Evolutionary conservation across 2,113 vertebrate genomes (phyloP).

Genomic region (Probosciger aterrimus): DNA sequence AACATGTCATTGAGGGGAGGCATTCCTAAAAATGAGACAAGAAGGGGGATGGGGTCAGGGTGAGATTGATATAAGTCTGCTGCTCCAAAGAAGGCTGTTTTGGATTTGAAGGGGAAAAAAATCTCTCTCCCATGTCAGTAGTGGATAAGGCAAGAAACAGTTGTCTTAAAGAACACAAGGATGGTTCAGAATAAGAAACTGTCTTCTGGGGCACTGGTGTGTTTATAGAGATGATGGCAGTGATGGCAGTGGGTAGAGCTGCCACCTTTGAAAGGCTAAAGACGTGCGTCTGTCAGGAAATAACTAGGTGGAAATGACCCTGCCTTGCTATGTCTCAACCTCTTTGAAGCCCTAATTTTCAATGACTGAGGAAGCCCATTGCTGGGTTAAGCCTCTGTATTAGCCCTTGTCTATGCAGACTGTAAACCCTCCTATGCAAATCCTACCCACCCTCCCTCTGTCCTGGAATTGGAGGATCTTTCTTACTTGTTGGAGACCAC

Average conservation of each 20-base stretch:
- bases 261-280: not conserved
- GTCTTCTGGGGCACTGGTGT: not conserved
- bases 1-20: not conserved
- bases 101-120: not conserved
- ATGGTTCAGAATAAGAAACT: not conserved
- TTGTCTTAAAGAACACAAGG: not conserved
- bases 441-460: not conserved
- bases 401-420: not conserved
- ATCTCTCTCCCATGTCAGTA: not conserved
- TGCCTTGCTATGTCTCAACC: not conserved
- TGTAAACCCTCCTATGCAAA: not conserved
- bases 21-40: not conserved
- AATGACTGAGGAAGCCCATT: not conserved
- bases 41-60: not conserved
- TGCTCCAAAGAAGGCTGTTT: not conserved
- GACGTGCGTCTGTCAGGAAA: not conserved
- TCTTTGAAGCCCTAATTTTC: not conserved
- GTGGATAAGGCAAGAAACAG: not conserved
- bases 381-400: not conserved
- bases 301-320: not conserved
- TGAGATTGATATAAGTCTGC: not conserved
- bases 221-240: not conserved
- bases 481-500: not conserved
- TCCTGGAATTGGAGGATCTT: not conserved
- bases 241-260: not conserved